Evolutionary conservation across 2,113 vertebrate species (phyloP).

Genomic region (Lophius piscatorius): DNA sequence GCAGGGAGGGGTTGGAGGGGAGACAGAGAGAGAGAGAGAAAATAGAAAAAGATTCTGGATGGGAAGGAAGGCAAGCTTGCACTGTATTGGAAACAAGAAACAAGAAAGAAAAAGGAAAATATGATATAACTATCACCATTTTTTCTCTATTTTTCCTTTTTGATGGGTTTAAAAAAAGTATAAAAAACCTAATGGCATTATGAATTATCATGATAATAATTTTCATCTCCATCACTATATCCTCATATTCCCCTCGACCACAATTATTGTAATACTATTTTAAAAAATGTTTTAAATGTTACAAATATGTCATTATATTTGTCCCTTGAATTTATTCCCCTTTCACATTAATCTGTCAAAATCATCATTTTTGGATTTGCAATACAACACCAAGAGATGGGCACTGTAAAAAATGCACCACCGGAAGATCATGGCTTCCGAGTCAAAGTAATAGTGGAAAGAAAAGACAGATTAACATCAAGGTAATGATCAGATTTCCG

Average conservation of each 20-base stretch:
- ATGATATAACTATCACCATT: too few relatives aligned
- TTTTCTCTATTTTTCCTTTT: too few relatives aligned
- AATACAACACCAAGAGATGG: conserved; percentile 12
- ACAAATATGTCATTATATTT: background rate
- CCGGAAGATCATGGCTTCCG: too few relatives aligned
- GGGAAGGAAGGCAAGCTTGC: conserved; percentile 34
- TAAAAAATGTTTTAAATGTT: background rate
- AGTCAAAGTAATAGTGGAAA: background rate
- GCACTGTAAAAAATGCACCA: background rate
- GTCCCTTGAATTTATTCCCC: too few relatives aligned
- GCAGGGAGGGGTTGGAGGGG: conserved; percentile 42
- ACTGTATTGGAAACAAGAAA: conserved; percentile 53
- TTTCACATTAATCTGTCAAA: background rate
- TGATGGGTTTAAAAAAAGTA: too few relatives aligned
- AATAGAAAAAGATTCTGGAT: conserved; percentile 25
- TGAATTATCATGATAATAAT: background rate
- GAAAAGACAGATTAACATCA: conserved; percentile 12
- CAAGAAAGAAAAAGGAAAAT: background rate
- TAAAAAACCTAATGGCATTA: background rate
- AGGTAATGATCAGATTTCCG: conserved; percentile 47
- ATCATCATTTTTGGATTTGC: conserved; percentile 16
- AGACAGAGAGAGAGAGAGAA: conserved; percentile 26
- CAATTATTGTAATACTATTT: background rate
- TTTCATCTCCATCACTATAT: background rate
- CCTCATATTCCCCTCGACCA: background rate